phyloP scores from a whole-genome alignment of 2,113 vertebrate genomes.

The Sialia sialis region DNA sequence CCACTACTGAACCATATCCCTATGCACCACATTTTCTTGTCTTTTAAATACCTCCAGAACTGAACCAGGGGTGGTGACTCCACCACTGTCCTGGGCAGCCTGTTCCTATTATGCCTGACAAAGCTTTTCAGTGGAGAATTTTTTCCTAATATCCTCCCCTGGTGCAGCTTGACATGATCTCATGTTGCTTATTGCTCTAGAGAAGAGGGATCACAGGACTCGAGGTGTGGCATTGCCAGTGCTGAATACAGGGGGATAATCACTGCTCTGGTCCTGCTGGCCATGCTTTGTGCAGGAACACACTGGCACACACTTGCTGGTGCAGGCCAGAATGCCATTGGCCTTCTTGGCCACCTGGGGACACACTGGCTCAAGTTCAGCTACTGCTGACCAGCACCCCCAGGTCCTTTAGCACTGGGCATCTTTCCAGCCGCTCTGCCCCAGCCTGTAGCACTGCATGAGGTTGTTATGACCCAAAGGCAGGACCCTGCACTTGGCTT shows the following conservation, averaged over 20 bases:
- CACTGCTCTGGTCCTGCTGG: neutral
- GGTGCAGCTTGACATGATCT: accelerated
- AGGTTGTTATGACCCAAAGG: neutral
- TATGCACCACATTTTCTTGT: accelerated
- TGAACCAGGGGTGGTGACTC: neutral
- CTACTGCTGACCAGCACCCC: neutral
- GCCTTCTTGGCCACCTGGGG: neutral
- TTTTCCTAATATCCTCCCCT: neutral
- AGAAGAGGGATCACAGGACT: neutral
- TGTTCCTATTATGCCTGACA: accelerated
- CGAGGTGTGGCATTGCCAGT: accelerated
- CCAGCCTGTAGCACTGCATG: no score
- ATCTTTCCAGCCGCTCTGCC: neutral
- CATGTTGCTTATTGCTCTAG: neutral
- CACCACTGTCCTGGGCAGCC: neutral
- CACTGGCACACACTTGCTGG: neutral
- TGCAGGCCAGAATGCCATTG: accelerated
- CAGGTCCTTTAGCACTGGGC: neutral
- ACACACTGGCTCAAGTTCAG: neutral
- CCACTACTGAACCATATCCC: neutral
- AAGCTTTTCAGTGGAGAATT: neutral
- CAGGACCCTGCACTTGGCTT: neutral
- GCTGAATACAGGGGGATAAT: neutral
- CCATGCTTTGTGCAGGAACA: no score
- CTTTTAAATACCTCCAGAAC: neutral